Base-by-base conservation (phyloP, 2,113 vertebrate species). In the Bostrychus sinensis region DNA sequence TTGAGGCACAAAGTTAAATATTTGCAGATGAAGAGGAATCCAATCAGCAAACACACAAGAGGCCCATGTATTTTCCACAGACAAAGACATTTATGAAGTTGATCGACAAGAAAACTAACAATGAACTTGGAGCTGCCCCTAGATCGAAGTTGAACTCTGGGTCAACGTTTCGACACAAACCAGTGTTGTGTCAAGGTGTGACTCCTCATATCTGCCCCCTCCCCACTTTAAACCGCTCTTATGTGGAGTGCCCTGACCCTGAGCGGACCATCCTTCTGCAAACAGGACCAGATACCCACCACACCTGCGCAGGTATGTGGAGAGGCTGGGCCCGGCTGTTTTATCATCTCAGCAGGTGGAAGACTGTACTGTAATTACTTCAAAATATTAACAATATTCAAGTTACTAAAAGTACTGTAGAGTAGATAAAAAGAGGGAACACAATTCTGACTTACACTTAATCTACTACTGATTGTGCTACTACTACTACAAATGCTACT, bases 231-330 rank as follows among this genome's bases (percentile, higher is more conserved):
- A 38, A 39, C 32, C 71, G 25, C 25, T 43, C 20, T n/a, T n/a
- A n/a, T n/a, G n/a, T n/a, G n/a, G n/a, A n/a, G n/a, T n/a, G n/a
- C n/a, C n/a, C 32, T 69, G 62, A 66, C 73, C 55, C 30, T 67
- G 62, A 79, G 82, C 70, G 77, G 72, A 83, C 77, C 65, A 17
- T 50, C 53, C 28, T 65, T 82, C 32, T 6, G 69, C 81, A 86
- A 82, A 83, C 80, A 87, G 0, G 20, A 59, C 7, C 14, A 38
- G 16, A 45, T 16, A 45, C 41, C 50, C 23, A 36, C 50, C 23
- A 36, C 39, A 25, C 51, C 16, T 56, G 12, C 34, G 38, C 4
- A 16, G 56, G 51, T 28, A 14, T 43, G 23, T 69, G 72, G 71
- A 62, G 54, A 37, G 17, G 30, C n/a, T 2, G 1, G 55, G 1